phyloP scores from a whole-genome alignment of 2,888 invertebrate species.

The Halictus quadricinctus region DNA sequence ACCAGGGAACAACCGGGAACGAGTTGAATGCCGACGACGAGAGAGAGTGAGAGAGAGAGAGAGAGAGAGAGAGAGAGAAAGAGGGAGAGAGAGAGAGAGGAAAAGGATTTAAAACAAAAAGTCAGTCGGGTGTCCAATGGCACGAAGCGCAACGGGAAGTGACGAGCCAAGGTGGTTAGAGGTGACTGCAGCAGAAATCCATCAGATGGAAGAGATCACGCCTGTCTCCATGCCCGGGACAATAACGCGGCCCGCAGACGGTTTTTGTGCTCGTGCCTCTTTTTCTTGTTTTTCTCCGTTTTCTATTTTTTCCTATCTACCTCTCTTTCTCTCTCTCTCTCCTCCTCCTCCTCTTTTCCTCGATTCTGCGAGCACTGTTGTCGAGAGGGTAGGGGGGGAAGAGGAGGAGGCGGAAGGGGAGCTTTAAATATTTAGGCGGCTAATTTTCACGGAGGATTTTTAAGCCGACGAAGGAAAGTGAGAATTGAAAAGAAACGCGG shows the following conservation, averaged over 20 bases:
- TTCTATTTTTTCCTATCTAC: constrained; percentile 5
- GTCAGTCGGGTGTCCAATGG: constrained; percentile 72
- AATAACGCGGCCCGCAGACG: constrained; percentile 76
- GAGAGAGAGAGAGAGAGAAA: not conserved
- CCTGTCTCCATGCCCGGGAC: constrained; percentile 71
- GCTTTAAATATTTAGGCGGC: constrained; percentile 80
- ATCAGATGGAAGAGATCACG: constrained; percentile 78
- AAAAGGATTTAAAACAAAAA: constrained; percentile 65
- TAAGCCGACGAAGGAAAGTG: constrained; percentile 74
- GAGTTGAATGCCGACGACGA: constrained; percentile 50
- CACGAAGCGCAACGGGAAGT: constrained; percentile 69
- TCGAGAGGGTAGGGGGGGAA: not conserved
- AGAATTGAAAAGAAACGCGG: constrained; percentile 79
- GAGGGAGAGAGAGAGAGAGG: constrained; percentile 7
- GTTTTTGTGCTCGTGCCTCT: constrained; percentile 71
- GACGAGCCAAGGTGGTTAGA: constrained; percentile 65
- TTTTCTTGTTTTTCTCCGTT: constrained; percentile 28
- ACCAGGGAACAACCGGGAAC: constrained; percentile 25
- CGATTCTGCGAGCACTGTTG: constrained; percentile 14
- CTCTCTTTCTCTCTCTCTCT: constrained; percentile 12
- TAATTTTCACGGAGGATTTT: constrained; percentile 80
- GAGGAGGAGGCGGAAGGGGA: constrained; percentile 44
- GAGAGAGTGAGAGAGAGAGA: too few species aligned
- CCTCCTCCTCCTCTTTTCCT: constrained; percentile 23
- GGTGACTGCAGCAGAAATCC: constrained; percentile 73